Base-by-base conservation (phyloP, 2,888 invertebrate genomes). In the Terebella lapidaria region DNA sequence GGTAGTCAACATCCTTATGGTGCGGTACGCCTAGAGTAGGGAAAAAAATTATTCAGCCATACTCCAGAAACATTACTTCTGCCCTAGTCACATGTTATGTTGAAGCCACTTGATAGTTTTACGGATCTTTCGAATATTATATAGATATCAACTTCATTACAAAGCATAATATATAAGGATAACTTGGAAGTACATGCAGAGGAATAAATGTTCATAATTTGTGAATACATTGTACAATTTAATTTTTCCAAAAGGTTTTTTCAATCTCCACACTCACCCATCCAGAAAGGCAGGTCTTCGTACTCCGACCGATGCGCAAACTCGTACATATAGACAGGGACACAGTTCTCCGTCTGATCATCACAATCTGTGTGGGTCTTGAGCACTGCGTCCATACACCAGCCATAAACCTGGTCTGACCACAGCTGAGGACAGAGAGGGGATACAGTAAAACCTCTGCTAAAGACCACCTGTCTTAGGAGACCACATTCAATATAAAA, bases 1-100 rank as follows among this genome's bases (percentile, higher is more conserved):
- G 71, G 68, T 83, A 84, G 68, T 83, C 82, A 26, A 84, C 70
- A 59, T 84, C 84, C 61, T 80, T 81, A 47, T 83, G 83, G 42
- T 67, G 61, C 10, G 69, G 69, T 2, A 63, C 60, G 2, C 69
- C 68, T 68, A 55, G 4, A 51, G 18, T 22, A 47, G 24, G n/a
- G 10, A 5, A 26, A 20, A 26, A 35, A 42, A 10, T 10, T 15
- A 18, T 25, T 10, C 4, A 49, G 20, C n/a, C n/a, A n/a, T n/a
- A n/a, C n/a, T n/a, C n/a, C n/a, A n/a, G n/a, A n/a, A n/a, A n/a
- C n/a, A n/a, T n/a, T n/a, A n/a, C n/a, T n/a, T n/a, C n/a, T n/a
- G n/a, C n/a, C n/a, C n/a, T n/a, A n/a, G n/a, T n/a, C n/a, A n/a
- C n/a, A n/a, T n/a, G n/a, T n/a, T n/a, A n/a, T n/a, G n/a, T n/a